Evolutionary conservation across 2,797 vertebrate genomes (phyloP).

Genomic region (Falco peregrinus): DNA sequence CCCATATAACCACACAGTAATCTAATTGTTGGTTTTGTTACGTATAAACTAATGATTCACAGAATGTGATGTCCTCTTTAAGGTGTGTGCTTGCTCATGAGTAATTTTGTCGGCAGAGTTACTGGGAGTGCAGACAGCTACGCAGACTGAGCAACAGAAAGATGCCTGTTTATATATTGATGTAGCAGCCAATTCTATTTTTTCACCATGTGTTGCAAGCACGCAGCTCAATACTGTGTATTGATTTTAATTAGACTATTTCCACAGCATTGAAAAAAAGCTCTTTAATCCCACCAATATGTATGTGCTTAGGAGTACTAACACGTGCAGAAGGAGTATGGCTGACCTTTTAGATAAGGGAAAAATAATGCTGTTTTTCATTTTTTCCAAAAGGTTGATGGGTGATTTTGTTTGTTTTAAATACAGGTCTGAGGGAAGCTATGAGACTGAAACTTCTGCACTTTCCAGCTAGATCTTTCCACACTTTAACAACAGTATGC

Average conservation of each 20-base stretch:
- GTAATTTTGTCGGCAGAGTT: neutral
- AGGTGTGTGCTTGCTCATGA: neutral
- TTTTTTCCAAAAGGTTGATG: neutral
- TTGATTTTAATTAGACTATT: neutral
- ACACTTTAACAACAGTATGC: neutral
- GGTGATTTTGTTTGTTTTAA: constrained; percentile 31
- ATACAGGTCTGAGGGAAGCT: constrained; percentile 50
- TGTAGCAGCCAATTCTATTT: neutral
- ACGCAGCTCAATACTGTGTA: neutral
- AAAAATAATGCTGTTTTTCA: neutral
- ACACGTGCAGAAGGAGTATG: neutral
- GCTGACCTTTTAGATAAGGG: neutral
- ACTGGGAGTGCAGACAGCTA: neutral
- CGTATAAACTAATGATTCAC: neutral
- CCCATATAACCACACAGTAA: neutral
- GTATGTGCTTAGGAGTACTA: neutral
- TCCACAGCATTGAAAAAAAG: neutral
- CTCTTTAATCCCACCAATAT: neutral
- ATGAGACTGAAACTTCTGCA: constrained; percentile 71
- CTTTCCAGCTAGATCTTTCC: constrained; percentile 33
- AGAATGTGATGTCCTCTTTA: neutral
- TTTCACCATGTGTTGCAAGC: neutral
- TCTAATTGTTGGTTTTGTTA: neutral
- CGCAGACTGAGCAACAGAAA: neutral
- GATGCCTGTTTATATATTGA: neutral